Evolutionary conservation across 2,888 invertebrate genomes (phyloP).

Genomic region (Xiphydria camelus): DNA sequence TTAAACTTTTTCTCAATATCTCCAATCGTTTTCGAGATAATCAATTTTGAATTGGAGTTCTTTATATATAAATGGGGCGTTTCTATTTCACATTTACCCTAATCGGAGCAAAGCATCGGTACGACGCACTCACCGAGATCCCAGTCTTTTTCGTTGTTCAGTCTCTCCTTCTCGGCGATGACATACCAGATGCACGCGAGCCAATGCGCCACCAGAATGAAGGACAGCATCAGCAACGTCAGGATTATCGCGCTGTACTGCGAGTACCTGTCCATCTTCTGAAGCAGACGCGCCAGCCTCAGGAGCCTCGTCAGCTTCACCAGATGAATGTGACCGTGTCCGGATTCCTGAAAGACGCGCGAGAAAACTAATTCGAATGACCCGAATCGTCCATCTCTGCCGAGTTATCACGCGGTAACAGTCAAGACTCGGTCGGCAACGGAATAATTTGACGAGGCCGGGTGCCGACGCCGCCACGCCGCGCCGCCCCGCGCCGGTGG

Average conservation of each 20-base stretch:
- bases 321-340: conserved; percentile 81
- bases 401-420: too few species aligned
- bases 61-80: too few species aligned
- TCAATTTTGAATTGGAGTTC: too few species aligned
- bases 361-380: conserved; percentile 9
- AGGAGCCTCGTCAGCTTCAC: conserved; percentile 90
- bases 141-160: conserved; percentile 70
- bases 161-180: conserved; percentile 86
- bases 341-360: conserved; percentile 64
- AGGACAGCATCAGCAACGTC: conserved; percentile 90
- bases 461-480: not conserved
- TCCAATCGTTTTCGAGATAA: too few species aligned
- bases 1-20: too few species aligned
- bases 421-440: not conserved
- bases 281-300: conserved; percentile 84
- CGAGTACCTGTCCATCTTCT: conserved; percentile 96
- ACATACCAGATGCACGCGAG: conserved; percentile 97
- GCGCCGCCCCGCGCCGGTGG: not conserved
- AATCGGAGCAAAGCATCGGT: too few species aligned
- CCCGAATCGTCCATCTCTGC: too few species aligned
- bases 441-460: conserved; percentile 3
- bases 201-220: conserved; percentile 94
- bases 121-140: conserved; percentile 87
- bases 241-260: conserved; percentile 95
- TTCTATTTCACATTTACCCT: too few species aligned